Percentiles rank a stretch among this genome's conserved stretches.
Conservation (phyloP, 2,797 vertebrate species). For the Sparidentex hasta region DNA sequence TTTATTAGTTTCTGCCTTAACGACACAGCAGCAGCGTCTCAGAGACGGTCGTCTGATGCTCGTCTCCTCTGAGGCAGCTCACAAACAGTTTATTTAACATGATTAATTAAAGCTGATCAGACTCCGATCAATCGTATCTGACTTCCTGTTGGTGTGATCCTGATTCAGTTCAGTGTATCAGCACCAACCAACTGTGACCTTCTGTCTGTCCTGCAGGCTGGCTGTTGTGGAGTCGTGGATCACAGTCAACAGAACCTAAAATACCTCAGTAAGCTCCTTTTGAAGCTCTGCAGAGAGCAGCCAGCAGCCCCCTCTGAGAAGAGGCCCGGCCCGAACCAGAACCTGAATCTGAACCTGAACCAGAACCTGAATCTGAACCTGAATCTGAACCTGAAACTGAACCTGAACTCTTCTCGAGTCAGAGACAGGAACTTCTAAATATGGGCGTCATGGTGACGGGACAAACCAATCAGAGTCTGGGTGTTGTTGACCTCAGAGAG, state of each 20-base stretch:
- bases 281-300: constrained; percentile 11
- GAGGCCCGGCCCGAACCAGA: not conserved
- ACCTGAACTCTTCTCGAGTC: too few relatives aligned
- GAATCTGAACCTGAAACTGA: too few relatives aligned
- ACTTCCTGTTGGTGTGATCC: not conserved
- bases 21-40: too few relatives aligned
- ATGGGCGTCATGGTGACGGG: not conserved
- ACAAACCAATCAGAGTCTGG: not conserved
- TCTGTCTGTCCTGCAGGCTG: constrained; percentile 34
- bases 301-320: not conserved
- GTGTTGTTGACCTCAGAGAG: not conserved
- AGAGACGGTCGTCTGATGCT: not conserved
- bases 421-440: not conserved
- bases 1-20: too few relatives aligned
- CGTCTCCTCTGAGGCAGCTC: not conserved
- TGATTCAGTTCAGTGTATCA: not conserved
- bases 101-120: not conserved
- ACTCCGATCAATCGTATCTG: not conserved
- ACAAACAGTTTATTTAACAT: not conserved
- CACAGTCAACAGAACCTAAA: constrained; percentile 37
- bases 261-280: constrained; percentile 71
- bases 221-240: constrained; percentile 24
- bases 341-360: not conserved
- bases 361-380: not conserved
- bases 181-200: constrained; percentile 15